Base-by-base conservation (phyloP, 2,888 invertebrate genomes). In the Pedicia rivosa region DNA sequence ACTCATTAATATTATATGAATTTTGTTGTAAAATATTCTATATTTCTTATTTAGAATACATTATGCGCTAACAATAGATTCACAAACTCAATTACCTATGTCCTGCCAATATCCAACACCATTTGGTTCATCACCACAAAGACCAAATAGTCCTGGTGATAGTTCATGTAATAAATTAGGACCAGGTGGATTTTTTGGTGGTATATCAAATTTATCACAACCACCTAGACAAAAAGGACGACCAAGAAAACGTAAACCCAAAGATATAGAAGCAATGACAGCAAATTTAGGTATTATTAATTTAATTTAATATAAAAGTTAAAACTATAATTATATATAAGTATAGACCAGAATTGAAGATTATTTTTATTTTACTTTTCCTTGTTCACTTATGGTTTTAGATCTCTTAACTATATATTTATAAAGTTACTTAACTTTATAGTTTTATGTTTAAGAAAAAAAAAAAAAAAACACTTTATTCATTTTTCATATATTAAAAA, bases 241-340 rank as follows among this genome's bases (percentile, higher is more conserved):
- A 47, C 91, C 91, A 24, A 68, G 91, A 56, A 91, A 91, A 66
- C 71, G 90, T 68, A 91, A 91, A 62, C 86, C 84, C 36, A 87
- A 87, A 67, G 86, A 87, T 57, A 72, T 86, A 49, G 86, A 86
- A 54, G 72, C 80, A 41, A 78, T 86, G 76, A 78, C 82, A 36
- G 79, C 83, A 36, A 84, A 76, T 62, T 73, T 86, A 61, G 86
- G 86, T 84, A 63, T n/a, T n/a, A n/a, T n/a, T n/a, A n/a, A n/a
- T n/a, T n/a, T n/a, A n/a, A n/a, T n/a, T n/a, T n/a, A n/a, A n/a
- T n/a, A n/a, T n/a, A n/a, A n/a, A n/a, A n/a, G n/a, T n/a, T n/a
- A n/a, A n/a, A n/a, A n/a, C n/a, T n/a, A n/a, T n/a, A n/a, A n/a
- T n/a, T n/a, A n/a, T n/a, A n/a, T n/a, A n/a, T n/a, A n/a, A n/a